Conservation (phyloP, 2,797 vertebrate genomes). For the Gobio occitaniae region DNA sequence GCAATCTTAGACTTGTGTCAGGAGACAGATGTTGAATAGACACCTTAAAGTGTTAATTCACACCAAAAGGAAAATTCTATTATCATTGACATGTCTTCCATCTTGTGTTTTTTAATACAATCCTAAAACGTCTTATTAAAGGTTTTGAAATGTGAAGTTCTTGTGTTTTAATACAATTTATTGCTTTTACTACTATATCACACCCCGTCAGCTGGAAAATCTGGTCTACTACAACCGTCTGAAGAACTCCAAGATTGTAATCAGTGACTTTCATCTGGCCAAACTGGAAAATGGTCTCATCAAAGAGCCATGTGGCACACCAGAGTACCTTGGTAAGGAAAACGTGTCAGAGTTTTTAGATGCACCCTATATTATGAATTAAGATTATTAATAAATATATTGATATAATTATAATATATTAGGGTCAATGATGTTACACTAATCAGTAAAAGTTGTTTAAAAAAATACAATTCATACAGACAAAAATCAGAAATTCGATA, state of each 20-base stretch:
- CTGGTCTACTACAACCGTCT: conserved; percentile 96
- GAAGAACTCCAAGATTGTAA: conserved; percentile 99
- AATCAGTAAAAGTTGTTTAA: background rate
- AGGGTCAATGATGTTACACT: background rate
- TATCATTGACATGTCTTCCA: background rate
- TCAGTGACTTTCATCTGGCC: conserved; percentile 97
- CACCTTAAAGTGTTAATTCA: background rate
- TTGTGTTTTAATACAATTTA: background rate
- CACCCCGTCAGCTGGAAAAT: conserved; percentile 88
- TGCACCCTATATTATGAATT: background rate
- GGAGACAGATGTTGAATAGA: background rate
- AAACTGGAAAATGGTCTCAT: conserved; percentile 96
- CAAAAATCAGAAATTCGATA: too few species aligned
- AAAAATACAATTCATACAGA: background rate
- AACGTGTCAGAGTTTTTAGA: background rate
- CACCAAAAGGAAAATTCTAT: background rate
- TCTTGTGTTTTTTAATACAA: background rate
- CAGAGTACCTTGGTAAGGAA: conserved; percentile 93
- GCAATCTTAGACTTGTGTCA: background rate
- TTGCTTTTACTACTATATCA: conserved; percentile 17
- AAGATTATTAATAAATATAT: background rate
- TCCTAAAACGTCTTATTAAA: background rate
- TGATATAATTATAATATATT: background rate
- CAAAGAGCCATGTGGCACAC: conserved; percentile 97
- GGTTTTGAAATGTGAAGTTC: background rate